These are phyloP conservation scores for Sturnira hondurensis DNA, from an alignment of 2,113 vertebrate genomes.

Conservation along the genomic window DNA sequence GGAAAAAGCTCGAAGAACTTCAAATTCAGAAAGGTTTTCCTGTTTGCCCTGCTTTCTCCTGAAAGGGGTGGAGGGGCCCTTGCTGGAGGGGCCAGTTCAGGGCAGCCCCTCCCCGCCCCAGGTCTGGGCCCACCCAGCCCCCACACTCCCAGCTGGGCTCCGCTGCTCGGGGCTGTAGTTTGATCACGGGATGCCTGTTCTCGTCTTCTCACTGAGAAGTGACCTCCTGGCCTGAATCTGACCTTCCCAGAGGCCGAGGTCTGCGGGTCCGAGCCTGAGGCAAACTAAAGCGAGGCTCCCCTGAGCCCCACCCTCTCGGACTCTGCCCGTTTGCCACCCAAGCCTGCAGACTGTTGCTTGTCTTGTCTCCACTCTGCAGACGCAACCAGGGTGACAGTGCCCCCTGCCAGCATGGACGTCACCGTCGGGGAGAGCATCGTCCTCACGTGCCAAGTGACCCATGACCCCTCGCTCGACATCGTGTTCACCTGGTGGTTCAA, in stretches of 20 bases:
- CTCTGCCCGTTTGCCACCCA: background rate
- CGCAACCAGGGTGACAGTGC: constrained; percentile 91
- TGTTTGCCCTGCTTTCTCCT: background rate
- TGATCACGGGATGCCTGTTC: background rate
- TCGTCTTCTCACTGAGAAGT: background rate
- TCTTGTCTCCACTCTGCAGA: constrained; percentile 79
- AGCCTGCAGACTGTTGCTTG: background rate
- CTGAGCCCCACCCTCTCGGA: background rate
- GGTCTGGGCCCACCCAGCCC: too few species aligned
- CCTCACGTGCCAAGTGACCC: constrained; percentile 94
- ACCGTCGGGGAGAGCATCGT: constrained; percentile 97
- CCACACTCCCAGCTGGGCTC: background rate
- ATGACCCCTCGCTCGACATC: constrained; percentile 93
- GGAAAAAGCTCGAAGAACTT: background rate
- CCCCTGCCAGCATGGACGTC: constrained; percentile 92
- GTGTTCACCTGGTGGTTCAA: constrained; percentile 97
- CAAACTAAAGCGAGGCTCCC: background rate
- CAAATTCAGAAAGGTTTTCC: background rate
- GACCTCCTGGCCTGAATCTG: background rate
- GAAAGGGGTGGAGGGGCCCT: background rate
- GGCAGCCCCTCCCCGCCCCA: background rate
- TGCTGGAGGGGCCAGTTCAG: background rate
- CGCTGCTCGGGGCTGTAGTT: background rate
- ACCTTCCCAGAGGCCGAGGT: background rate
- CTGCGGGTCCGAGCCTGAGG: background rate